Base-by-base conservation (phyloP, 2,797 vertebrate genomes). In the Malacoraja senta region DNA sequence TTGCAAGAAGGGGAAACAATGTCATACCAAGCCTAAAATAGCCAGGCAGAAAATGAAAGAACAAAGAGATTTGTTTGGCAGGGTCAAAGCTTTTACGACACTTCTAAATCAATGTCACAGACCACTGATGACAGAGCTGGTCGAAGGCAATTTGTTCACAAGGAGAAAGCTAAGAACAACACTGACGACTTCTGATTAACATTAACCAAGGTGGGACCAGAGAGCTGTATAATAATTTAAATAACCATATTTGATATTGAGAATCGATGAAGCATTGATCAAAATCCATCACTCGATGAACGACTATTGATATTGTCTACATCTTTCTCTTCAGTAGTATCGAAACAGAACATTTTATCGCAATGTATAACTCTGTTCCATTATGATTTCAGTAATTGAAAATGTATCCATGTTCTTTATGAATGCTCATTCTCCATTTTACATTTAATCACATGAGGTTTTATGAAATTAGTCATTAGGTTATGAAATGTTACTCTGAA, bases 41-140 rank as follows among this genome's bases (percentile, higher is more conserved):
- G 94, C 93, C 93, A 0, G 0, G 15, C 94, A 94, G 93, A 94
- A 96, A 95, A 94, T 94, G 94, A 95, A 93, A 93, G 94, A 95
- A 94, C 93, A 81, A 94, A 94, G 94, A 90, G 77, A 93, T 93
- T 94, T 95, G 81, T 94, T 95, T 93, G 35, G 44, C 94, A 94
- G 94, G 94, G 94, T 95, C 94, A 95, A 12, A 93, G 93, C 93
- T 95, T 94, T 95, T 93, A 94, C 94, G 94, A 86, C 93, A 91
- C 94, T 95, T 94, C 93, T 95, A 94, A 95, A 95, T 95, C 94
- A 95, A 94, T 94, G 94, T 94, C 94, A 95, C 79, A 94, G 84
- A 90, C 93, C 94, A 90, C 93, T 94, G 91, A 93, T 94, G 26
- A 74, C 15, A 90, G 35, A 93, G 93, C 81, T 94, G 93, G 77